Evolutionary conservation across 2,888 invertebrate species (phyloP), one percentile per base, ranked within the genome.

Genomic region (Folsomia candida): DNA sequence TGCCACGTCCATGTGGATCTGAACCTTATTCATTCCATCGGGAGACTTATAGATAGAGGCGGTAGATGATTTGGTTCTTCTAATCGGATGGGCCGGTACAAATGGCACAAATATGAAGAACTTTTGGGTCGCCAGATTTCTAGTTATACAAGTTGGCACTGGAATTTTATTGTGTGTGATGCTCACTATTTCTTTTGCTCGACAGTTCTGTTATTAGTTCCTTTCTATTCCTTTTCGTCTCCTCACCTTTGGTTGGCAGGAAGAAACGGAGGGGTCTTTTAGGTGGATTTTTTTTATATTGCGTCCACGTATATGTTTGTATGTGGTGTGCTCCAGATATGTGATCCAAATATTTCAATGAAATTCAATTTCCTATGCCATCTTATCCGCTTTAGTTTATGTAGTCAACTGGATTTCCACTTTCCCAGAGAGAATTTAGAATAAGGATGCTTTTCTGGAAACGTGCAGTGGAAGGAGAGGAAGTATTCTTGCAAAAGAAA

Each of bases 331-430:
- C 54, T 54, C 54, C 22, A 54, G 54, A 54, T 59, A 24, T 59
- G 25, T 61, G 63, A 51, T 64, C 51, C 47, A 25, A 64, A 64
- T 51, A 54, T 54, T 54, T 54, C 54, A 54, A 64, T 37, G 51
- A 64, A 64, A 64, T 64, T 64, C 63, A 64, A 51, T 64, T 64
- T 64, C 51, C 11, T 64, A 22, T 20, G n/a, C 25, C 37, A 61
- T 59, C 59, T 14, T 9, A 37, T 4, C 37, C 14, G 4, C 37
- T 37, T 14, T 37, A 37, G 54, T 18, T 54, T 54, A 54, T 14
- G 22, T 54, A 54, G 37, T 37, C 6, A 20, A 54, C 6, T 14
- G 6, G n/a, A 54, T 14, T 54, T 54, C 22, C 22, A 22, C 37
- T 62, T 62, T 54, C 20, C 22, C 54, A n/a, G 54, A 54, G 62